Conservation (phyloP, 1,140 invertebrate genomes). For the Pseudomyrmex flavicornis region DNA sequence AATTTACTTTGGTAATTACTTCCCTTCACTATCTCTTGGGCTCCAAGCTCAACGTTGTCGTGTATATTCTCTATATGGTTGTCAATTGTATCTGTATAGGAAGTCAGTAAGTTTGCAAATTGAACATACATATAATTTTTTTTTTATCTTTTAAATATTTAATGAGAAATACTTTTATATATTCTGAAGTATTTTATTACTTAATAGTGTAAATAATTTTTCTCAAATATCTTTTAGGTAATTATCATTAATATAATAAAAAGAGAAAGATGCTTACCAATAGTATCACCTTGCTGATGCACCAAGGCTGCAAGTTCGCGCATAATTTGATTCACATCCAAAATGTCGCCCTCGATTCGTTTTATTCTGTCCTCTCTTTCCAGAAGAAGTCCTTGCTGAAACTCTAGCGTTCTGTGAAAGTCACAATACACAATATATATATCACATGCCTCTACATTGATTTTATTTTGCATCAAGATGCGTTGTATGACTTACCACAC, state of each 20-base stretch:
- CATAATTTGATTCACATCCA: slow-evolving; percentile 97
- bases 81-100: slow-evolving; percentile 93
- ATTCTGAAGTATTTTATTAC: not conserved
- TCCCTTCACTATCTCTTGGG: slow-evolving; percentile 91
- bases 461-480: slow-evolving; percentile 5
- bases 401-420: slow-evolving; percentile 86
- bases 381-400: slow-evolving; percentile 90
- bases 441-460: slow-evolving; percentile 2
- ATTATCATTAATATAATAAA: slow-evolving; percentile 42
- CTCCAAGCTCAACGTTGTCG: slow-evolving; percentile 91
- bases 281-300: slow-evolving; percentile 91
- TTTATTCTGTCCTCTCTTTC: slow-evolving; percentile 91
- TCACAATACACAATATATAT: slow-evolving; percentile 36
- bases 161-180: no score
- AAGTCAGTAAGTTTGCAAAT: not conserved
- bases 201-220: not conserved
- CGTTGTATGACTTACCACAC: slow-evolving; percentile 57
- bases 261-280: slow-evolving; percentile 88
- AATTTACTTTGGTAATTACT: slow-evolving; percentile 90
- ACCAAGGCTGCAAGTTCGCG: slow-evolving; percentile 93
- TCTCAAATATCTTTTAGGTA: no score
- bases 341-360: slow-evolving; percentile 93
- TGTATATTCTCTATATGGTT: slow-evolving; percentile 93
- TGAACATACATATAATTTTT: not conserved
- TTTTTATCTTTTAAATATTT: not conserved